Base-by-base conservation (phyloP, 2,888 invertebrate genomes). In the Calameuta filiformis region DNA sequence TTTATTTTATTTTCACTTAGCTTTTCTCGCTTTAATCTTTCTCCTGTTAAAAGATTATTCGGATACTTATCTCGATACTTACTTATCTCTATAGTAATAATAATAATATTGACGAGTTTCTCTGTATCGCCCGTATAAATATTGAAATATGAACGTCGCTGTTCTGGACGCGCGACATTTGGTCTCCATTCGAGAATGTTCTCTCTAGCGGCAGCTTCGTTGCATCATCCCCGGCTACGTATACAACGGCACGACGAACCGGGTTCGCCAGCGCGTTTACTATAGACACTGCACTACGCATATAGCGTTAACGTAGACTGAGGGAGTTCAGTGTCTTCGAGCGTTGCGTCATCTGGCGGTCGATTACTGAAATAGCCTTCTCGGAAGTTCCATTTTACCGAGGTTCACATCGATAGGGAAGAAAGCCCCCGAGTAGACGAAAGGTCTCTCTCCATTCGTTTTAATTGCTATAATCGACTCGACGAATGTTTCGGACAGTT, bases 291-390 rank as follows among this genome's bases (percentile, higher is more conserved):
- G 9, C 23, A 23, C 56, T 56, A 23, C 1, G 56, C 56, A 56
- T 56, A 56, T 56, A 56, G 23, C 23, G 56, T 23, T 23, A 56
- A 56, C 2, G 23, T 23, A 56, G 56, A 73, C 69, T 80, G 75
- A 81, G 79, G 79, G 79, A 83, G 76, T 84, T 81, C 76, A 75
- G 34, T 76, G 73, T 75, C 77, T 78, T 40, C 76, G 68, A 73
- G 68, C 75, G 40, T 85, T 83, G 80, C 83, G 80, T 83, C 85
- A 82, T 35, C 69, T 11, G 71, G 33, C 78, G 82, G 84, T 85
- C 83, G 83, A 85, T 85, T 79, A 74, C 77, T 75, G 79, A 78
- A 76, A 76, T 73, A 30, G n/a, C 37, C 35, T 23, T 56, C 56
- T 56, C 56, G 23, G 56, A 56, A 56, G 56, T 23, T 56, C 56